Evolutionary conservation across 64 coral and sea anemone genomes (phyloP).

Genomic region (Anthopleura sola): DNA sequence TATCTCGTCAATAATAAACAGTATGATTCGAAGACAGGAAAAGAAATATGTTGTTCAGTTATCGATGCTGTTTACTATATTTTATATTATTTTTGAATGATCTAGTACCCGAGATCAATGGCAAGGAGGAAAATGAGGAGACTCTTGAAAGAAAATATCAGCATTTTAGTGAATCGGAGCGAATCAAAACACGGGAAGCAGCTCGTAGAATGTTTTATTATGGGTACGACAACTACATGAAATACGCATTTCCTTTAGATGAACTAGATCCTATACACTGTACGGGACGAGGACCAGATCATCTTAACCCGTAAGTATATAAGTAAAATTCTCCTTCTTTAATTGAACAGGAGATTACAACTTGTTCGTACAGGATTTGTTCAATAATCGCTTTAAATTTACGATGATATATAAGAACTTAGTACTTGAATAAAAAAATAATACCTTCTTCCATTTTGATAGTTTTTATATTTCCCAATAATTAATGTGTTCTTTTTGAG

Average conservation of each 20-base stretch:
- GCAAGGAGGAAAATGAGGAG: background rate
- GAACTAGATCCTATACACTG: constrained; percentile 98
- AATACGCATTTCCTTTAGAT: constrained; percentile 91
- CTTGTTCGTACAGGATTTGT: background rate
- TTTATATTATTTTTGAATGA: background rate
- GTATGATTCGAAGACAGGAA: background rate
- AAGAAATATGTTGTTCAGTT: background rate
- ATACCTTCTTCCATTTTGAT: too few species aligned
- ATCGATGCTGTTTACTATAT: background rate
- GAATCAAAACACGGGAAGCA: constrained; percentile 78
- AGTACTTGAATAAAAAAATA: too few species aligned
- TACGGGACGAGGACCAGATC: constrained; percentile 94
- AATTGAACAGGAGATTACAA: background rate
- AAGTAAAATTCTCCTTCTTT: background rate
- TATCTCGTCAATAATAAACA: background rate
- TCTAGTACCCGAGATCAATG: background rate
- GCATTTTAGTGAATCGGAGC: constrained; percentile 82
- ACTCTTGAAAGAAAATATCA: constrained; percentile 50
- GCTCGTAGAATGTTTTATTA: constrained; percentile 94
- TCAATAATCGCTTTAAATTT: too few species aligned
- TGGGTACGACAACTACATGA: constrained; percentile 96
- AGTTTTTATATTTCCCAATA: too few species aligned
- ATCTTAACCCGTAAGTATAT: constrained; percentile 78
- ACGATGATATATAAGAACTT: too few species aligned
- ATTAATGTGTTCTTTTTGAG: too few species aligned